These are phyloP conservation scores for Lota lota DNA, from an alignment of 2,113 vertebrate species.

Conservation along the genomic window DNA sequence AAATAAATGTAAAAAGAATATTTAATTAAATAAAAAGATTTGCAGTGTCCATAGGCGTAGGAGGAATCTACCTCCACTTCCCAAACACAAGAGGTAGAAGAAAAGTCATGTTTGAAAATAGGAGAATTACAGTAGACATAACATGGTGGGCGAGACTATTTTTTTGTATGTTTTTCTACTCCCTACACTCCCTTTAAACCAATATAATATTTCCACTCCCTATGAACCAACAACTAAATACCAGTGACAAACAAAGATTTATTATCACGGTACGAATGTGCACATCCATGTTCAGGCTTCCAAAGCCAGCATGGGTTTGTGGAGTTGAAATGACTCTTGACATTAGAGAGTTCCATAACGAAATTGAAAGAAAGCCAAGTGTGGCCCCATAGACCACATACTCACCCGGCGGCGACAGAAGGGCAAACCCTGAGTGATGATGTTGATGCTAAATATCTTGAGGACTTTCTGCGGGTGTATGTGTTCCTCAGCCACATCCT, in stretches of 20 bases:
- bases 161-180: too few species aligned
- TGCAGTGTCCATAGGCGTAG: too few species aligned
- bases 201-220: background rate
- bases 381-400: conserved; percentile 19
- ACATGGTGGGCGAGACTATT: too few species aligned
- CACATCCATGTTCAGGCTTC: too few species aligned
- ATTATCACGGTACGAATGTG: background rate
- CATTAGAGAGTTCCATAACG: conserved; percentile 25
- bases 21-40: too few species aligned
- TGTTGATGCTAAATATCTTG: conserved; percentile 98
- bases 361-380: background rate
- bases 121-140: too few species aligned
- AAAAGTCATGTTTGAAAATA: too few species aligned
- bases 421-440: conserved; percentile 93
- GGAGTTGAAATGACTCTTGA: conserved; percentile 38
- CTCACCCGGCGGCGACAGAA: conserved; percentile 95
- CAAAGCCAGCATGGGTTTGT: background rate
- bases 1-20: too few species aligned
- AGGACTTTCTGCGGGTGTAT: conserved; percentile 89
- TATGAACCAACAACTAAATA: too few species aligned
- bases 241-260: background rate
- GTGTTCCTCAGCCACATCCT: conserved; percentile 76
- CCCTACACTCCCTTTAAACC: background rate
- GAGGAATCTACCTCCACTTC: too few species aligned
- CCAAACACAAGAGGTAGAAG: too few species aligned